Base-by-base conservation (phyloP, 2,113 vertebrate genomes). In the Epinephelus lanceolatus region DNA sequence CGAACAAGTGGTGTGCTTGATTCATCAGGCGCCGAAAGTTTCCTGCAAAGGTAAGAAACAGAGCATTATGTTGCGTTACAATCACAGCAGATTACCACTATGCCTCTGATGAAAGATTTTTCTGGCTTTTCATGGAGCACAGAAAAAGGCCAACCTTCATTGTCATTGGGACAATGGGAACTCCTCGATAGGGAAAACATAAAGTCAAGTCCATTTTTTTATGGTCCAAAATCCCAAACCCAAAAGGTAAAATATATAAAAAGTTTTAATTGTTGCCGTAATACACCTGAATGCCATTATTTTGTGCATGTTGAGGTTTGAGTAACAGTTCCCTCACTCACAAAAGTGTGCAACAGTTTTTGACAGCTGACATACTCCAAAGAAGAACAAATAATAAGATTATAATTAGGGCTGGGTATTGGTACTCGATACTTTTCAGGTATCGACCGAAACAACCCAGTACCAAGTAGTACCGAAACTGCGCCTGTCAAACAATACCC, bases 1-100 rank as follows among this genome's bases (percentile, higher is more conserved):
- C 93, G 93, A 8, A 89, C 86, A 51, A 95, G 87, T 0, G 87
- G 92, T 0, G 86, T 94, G 78, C 95, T 96, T 3, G 90, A 95
- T 87, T 76, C 96, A 86, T 10, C 92, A 0, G 94, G 95, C 0
- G 86, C 91, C 13, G 87, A 85, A 0, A 92, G 87, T 79, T 93
- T 96, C 89, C 96, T 97, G 80, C 27, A 87, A 40, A 37, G 7
- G 17, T 21, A 53, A 83, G 25, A 59, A 30, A 30, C 42, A 78
- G 13, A 59, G 18, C 27, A 65, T n/a, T 42, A 6, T n/a, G 5
- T 0, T 4, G 62, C 12, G 51, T 63, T 68, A 69, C 1, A 63
- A 67, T 47, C 27, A 69, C 1, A 72, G 10, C 2, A 47, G 2
- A 42, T 7, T 61, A 1, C 15, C 19, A 63, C 3, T 6, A 2